Evolutionary conservation across 2,797 vertebrate species (phyloP).

Genomic region (Aplochiton taeniatus): DNA sequence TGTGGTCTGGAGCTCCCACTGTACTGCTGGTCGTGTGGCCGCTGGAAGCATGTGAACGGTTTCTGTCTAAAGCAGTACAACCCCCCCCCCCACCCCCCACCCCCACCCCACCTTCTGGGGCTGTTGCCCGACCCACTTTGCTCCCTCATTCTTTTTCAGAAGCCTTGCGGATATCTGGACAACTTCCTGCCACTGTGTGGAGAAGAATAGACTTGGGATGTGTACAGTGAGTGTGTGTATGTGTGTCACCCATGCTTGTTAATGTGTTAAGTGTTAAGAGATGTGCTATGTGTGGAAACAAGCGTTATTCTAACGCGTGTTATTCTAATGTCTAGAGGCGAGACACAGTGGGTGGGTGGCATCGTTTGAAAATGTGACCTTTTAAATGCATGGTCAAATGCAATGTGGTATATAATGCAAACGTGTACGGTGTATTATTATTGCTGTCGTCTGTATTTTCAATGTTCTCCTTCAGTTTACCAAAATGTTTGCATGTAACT

Average conservation of each 20-base stretch:
- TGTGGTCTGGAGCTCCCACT: slow-evolving; percentile 14
- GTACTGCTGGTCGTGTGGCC: slow-evolving; percentile 21
- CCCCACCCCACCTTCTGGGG: slow-evolving; percentile 34
- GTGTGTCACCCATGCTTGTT: slow-evolving; percentile 26
- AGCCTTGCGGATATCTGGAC: slow-evolving; percentile 78
- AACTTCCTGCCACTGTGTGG: slow-evolving; percentile 82
- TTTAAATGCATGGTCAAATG: slow-evolving; percentile 12
- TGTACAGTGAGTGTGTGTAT: slow-evolving; percentile 31
- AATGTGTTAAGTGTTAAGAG: slow-evolving; percentile 4
- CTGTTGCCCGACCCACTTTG: slow-evolving; percentile 47
- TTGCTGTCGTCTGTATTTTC: no score
- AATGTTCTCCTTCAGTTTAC: no score
- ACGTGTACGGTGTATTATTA: no score
- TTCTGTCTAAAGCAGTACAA: slow-evolving; percentile 30
- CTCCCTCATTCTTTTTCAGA: slow-evolving; percentile 63
- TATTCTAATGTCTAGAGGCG: slow-evolving; percentile 19
- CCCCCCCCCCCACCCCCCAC: slow-evolving; percentile 27
- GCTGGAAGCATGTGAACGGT: slow-evolving; percentile 30
- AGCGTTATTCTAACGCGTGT: slow-evolving; percentile 3
- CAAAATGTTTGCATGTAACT: no score
- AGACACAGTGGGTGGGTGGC: slow-evolving; percentile 1
- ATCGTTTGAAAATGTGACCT: slow-evolving; percentile 43
- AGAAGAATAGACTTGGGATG: slow-evolving; percentile 72
- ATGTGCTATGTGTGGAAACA: slow-evolving; percentile 18
- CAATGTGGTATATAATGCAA: no score